These are phyloP conservation scores for Hystrix cristata DNA, from an alignment of 2,113 vertebrate species.

Conservation along the genomic window DNA sequence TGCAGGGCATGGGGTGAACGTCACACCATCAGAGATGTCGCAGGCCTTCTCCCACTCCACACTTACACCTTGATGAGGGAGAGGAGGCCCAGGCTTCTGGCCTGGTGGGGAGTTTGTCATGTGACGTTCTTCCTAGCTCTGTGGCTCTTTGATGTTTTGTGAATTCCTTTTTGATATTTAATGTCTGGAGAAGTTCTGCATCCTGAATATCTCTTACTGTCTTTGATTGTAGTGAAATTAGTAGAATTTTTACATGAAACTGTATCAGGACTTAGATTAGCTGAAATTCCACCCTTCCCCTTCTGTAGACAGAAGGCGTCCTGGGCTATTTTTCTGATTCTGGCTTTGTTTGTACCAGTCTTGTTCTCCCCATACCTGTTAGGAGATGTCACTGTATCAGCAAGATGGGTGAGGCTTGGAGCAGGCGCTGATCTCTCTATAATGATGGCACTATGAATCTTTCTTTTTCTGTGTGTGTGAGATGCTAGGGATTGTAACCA, in stretches of 20 bases:
- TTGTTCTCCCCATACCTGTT: neutral
- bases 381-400: neutral
- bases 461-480: neutral
- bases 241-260: neutral
- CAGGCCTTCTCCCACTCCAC: neutral
- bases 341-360: accelerated
- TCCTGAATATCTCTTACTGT: neutral
- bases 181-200: neutral
- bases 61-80: neutral
- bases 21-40: neutral
- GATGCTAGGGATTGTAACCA: neutral
- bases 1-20: neutral
- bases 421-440: accelerated
- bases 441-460: no score
- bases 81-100: neutral
- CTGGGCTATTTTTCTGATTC: neutral
- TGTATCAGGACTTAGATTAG: neutral
- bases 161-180: neutral
- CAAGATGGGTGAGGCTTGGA: accelerated
- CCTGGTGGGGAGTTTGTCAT: neutral
- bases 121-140: neutral
- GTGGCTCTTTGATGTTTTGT: neutral
- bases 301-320: no score
- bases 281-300: neutral
- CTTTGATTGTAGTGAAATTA: neutral